These are phyloP conservation scores for Torymus texanus DNA, from an alignment of 2,888 invertebrate species.

Conservation along the genomic window DNA sequence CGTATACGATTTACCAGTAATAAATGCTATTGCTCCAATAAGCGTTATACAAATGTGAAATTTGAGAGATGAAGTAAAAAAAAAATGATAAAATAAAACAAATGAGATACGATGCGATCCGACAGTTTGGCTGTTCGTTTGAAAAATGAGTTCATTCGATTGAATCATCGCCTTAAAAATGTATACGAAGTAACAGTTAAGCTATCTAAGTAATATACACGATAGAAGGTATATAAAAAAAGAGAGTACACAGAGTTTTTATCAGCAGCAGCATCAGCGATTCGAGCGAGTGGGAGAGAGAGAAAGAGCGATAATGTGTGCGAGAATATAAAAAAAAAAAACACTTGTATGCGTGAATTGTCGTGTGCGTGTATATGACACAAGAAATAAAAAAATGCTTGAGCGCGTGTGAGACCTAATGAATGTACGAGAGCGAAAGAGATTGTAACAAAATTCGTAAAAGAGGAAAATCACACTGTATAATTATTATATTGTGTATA, in stretches of 20 bases:
- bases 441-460: constrained; percentile 57
- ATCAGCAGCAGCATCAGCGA: constrained; percentile 67
- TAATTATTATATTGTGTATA: constrained; percentile 70
- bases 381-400: constrained; percentile 48
- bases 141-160: constrained; percentile 74
- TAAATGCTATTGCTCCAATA: constrained; percentile 45
- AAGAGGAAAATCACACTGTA: constrained; percentile 64
- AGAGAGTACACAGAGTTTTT: constrained; percentile 72
- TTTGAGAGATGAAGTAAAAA: constrained; percentile 28
- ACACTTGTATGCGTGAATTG: constrained; percentile 51
- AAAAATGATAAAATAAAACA: constrained; percentile 31
- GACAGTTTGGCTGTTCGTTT: constrained; percentile 73
- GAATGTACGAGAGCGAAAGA: constrained; percentile 57
- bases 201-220: constrained; percentile 75
- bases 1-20: constrained; percentile 56
- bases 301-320: constrained; percentile 38
- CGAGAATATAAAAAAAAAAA: constrained; percentile 34
- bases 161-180: constrained; percentile 76
- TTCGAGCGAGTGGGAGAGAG: constrained; percentile 62
- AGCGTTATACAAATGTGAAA: constrained; percentile 53
- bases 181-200: constrained; percentile 75
- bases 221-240: constrained; percentile 69
- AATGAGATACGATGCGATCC: constrained; percentile 60
- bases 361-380: constrained; percentile 51
- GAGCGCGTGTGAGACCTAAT: constrained; percentile 40